Base-by-base conservation (phyloP, 1,140 invertebrate genomes). In the Temnothorax curvispinosus region DNA sequence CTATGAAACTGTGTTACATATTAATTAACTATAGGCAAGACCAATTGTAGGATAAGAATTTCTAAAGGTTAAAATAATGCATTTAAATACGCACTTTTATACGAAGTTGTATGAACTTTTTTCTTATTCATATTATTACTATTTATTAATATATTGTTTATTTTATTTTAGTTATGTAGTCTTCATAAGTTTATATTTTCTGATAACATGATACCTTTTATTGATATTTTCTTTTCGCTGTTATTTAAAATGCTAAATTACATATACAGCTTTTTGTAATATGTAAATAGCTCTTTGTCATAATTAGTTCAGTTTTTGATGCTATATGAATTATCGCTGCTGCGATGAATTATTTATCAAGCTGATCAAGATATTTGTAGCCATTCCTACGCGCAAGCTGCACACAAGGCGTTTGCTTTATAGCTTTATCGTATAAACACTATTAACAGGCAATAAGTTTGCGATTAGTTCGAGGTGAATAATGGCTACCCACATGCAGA, bases 371-470 rank as follows among this genome's bases (percentile, higher is more conserved):
- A 52, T 65, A 86, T 75, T 54, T 7, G 7, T 60, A 56, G 35
- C n/a, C 18, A 3, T 60, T 85, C 3, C 21, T 44, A n/a, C 1
- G 58, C 8, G 15, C 38, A 47, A 87, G 32, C 21, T 11, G 18
- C 32, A 13, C 21, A 47, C 18, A 52, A 87, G 44, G 27, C 41
- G 18, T 11, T 56, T 87, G 3, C 7, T 88, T 90, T 91, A 90
- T 76, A 38, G 27, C 60, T 90, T 86, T 64, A 86, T 87, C 64
- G 81, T 71, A 69, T 69, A 87, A 90, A 87, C 69, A 88, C 80
- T 65, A 90, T 88, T 90, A 87, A 88, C 67, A 81, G 67, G 80
- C 67, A 88, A 86, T 90, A 84, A 88, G 86, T 86, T 85, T 56
- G 58, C 60, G 87, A 89, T 90, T 90, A 89, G 88, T 87, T 89